Evolutionary conservation across 2,797 vertebrate genomes (phyloP).

Genomic region (Pangasius krempfi): DNA sequence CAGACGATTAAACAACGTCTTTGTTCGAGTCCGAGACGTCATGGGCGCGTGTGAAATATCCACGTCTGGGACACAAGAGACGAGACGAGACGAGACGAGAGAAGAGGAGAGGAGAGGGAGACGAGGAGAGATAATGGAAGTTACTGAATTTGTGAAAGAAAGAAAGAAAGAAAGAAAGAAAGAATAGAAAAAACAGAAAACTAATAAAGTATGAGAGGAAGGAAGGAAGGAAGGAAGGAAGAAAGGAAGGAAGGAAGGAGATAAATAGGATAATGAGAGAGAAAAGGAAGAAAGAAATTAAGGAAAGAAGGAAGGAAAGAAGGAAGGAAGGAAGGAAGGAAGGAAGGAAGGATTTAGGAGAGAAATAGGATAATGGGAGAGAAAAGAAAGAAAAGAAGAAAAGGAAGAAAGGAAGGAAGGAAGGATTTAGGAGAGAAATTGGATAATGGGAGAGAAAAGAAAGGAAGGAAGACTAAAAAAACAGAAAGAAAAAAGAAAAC

Average conservation of each 20-base stretch:
- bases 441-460: too few relatives aligned
- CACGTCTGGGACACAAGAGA: conserved; percentile 36
- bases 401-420: not conserved
- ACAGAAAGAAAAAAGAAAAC: not conserved
- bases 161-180: not conserved
- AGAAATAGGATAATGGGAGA: not conserved
- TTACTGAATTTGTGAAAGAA: not conserved
- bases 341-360: not conserved
- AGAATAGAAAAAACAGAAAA: not conserved
- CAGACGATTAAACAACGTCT: conserved; percentile 73
- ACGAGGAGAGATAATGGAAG: not conserved
- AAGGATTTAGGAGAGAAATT: not conserved
- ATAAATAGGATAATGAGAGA: too few relatives aligned
- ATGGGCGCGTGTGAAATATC: conserved; percentile 59
- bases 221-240: not conserved
- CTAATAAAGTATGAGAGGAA: not conserved
- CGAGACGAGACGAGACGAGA: conserved; percentile 49
- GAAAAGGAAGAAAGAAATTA: not conserved
- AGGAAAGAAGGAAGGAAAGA: too few relatives aligned
- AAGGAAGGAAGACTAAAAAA: not conserved
- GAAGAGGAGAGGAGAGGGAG: conserved; percentile 53
- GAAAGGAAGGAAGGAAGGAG: not conserved
- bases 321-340: too few relatives aligned
- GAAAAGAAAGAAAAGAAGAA: not conserved
- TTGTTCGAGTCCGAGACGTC: conserved; percentile 68